Evolutionary conservation across 2,888 invertebrate species (phyloP).

Genomic region (Hyposoter dolosus): DNA sequence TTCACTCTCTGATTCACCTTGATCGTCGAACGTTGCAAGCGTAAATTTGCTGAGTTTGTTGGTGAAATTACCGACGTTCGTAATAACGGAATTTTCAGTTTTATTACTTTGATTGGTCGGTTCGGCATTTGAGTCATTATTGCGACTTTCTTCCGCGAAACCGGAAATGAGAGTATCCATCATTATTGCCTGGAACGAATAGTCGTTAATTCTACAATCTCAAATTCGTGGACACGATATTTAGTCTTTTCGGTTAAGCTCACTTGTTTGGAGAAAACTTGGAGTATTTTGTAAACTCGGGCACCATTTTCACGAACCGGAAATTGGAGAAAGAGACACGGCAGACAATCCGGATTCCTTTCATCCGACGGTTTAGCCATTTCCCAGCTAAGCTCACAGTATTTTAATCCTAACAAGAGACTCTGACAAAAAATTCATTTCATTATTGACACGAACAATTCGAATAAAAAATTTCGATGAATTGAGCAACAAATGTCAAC

Average conservation of each 20-base stretch:
- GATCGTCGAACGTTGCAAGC: constrained; percentile 95
- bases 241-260: constrained; percentile 18
- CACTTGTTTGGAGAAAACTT: constrained; percentile 89
- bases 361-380: constrained; percentile 94
- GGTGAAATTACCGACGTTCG: constrained; percentile 86
- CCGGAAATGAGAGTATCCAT: constrained; percentile 94
- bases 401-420: constrained; percentile 92
- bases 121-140: constrained; percentile 85
- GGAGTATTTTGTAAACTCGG: constrained; percentile 92
- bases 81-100: constrained; percentile 74
- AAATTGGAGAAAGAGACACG: constrained; percentile 97
- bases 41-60: constrained; percentile 95
- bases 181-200: constrained; percentile 88
- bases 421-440: constrained; percentile 86
- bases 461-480: neutral
- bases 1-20: constrained; percentile 85
- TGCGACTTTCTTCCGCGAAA: constrained; percentile 92
- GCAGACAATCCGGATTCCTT: constrained; percentile 93
- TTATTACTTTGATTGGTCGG: constrained; percentile 77
- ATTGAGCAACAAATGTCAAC: neutral
- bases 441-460: neutral
- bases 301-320: constrained; percentile 92
- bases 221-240: neutral
- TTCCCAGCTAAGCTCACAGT: constrained; percentile 97
- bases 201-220: constrained; percentile 2